Conservation (phyloP, 2,113 vertebrate species). For the Nerophis lumbriciformis region DNA sequence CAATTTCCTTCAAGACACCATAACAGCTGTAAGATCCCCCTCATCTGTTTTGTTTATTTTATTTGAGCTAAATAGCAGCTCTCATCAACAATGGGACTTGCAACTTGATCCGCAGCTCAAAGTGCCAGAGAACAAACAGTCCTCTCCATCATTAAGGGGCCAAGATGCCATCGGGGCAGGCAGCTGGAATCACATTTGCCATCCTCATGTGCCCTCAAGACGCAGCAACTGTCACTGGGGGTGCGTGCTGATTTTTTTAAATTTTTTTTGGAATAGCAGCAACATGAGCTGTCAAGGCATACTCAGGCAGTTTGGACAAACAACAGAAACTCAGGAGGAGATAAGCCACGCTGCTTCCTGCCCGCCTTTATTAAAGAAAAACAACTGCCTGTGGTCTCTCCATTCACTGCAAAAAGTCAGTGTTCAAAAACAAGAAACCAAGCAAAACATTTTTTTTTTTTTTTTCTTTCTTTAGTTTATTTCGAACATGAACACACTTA, state of each 20-base stretch:
- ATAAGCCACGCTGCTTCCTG: conserved; percentile 25
- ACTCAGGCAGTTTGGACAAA: conserved; percentile 17
- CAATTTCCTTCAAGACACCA: neutral
- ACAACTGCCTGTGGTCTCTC: neutral
- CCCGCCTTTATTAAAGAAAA: neutral
- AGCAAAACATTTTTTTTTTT: too few species aligned
- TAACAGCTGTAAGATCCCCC: conserved; percentile 58
- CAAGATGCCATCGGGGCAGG: conserved; percentile 51
- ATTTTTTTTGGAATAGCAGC: conserved; percentile 5
- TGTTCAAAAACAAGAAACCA: too few species aligned
- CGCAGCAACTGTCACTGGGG: conserved; percentile 53
- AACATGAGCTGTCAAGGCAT: conserved; percentile 30
- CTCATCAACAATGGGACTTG: conserved; percentile 63
- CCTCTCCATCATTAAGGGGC: conserved; percentile 57
- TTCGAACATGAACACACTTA: too few species aligned
- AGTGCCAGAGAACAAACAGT: conserved; percentile 31
- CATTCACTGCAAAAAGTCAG: neutral
- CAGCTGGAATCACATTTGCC: conserved; percentile 68
- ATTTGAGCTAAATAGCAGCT: conserved; percentile 28
- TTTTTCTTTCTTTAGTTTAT: too few species aligned
- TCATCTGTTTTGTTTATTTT: conserved; percentile 71
- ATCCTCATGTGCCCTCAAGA: conserved; percentile 51
- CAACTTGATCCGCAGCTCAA: conserved; percentile 55
- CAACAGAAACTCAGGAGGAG: conserved; percentile 10
- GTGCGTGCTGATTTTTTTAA: conserved; percentile 39